These are phyloP conservation scores for Girardinichthys multiradiatus DNA, from an alignment of 2,113 vertebrate species.

Conservation along the genomic window DNA sequence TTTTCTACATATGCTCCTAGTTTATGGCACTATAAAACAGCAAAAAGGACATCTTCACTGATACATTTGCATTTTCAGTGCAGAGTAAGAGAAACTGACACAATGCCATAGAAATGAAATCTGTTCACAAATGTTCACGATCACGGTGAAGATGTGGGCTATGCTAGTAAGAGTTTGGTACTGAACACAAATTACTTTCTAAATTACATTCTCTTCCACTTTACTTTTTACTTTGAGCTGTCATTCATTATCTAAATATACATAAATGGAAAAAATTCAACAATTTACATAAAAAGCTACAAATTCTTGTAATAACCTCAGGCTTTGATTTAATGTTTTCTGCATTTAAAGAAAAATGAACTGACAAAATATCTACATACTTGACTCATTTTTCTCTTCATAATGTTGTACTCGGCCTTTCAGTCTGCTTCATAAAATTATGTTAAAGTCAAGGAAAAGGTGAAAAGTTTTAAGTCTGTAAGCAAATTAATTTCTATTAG, in stretches of 20 bases:
- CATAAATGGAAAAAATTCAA: background rate
- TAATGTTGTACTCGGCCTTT: background rate
- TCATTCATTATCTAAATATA: background rate
- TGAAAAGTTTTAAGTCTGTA: background rate
- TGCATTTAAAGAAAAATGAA: background rate
- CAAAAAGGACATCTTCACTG: background rate
- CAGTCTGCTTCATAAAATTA: background rate
- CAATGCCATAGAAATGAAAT: background rate
- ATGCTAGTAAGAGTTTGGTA: background rate
- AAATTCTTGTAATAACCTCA: background rate
- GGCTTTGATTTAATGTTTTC: background rate
- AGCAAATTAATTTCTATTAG: background rate
- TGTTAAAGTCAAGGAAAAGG: background rate
- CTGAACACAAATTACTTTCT: background rate
- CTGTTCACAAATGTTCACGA: background rate
- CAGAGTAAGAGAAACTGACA: background rate
- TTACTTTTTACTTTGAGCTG: background rate
- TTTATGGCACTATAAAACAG: background rate
- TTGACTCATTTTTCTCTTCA: background rate
- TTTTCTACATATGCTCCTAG: background rate
- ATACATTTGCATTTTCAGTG: constrained; percentile 10
- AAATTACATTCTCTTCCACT: background rate
- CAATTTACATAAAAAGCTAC: constrained; percentile 12
- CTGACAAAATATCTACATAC: background rate
- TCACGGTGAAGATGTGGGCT: background rate